Evolutionary conservation across 92 coral and sea anemone species (phyloP).

Genomic region (Diadumene lineata): DNA sequence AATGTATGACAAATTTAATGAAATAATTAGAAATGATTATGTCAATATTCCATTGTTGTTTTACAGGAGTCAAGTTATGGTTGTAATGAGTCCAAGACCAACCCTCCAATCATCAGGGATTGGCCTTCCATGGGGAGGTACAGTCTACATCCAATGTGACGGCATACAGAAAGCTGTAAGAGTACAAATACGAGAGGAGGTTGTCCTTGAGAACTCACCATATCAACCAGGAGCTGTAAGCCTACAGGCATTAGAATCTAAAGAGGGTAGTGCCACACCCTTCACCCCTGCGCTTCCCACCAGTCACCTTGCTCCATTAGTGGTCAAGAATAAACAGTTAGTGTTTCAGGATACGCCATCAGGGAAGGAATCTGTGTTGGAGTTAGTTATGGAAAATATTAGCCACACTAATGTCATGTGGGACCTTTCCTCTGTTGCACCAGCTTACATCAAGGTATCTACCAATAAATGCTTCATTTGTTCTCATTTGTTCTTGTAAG

Average conservation of each 20-base stretch:
- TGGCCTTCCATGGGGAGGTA: constrained; percentile 94
- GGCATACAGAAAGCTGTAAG: constrained; percentile 82
- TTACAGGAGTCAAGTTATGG: constrained; percentile 83
- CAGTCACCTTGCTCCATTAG: constrained; percentile 61
- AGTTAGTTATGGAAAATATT: constrained; percentile 39
- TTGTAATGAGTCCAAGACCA: constrained; percentile 80
- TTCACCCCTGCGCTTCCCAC: constrained; percentile 66
- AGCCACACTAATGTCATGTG: constrained; percentile 59
- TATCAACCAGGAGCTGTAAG: constrained; percentile 60
- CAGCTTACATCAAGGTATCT: constrained; percentile 93
- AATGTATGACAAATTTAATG: neutral
- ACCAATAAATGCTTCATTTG: neutral
- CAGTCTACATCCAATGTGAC: constrained; percentile 91
- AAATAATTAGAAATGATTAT: neutral
- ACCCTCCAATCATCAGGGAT: constrained; percentile 62
- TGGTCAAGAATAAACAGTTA: constrained; percentile 63
- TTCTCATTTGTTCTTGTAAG: neutral
- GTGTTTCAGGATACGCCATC: constrained; percentile 63
- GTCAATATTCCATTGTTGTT: neutral
- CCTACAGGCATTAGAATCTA: constrained; percentile 65
- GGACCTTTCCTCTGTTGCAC: constrained; percentile 94
- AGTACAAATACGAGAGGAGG: constrained; percentile 89
- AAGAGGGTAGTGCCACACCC: constrained; percentile 48
- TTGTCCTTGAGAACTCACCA: constrained; percentile 84
- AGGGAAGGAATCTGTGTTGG: constrained; percentile 52